Evolutionary conservation across 2,888 invertebrate genomes (phyloP), one percentile per base, ranked within the genome.

Genomic region (Noctua janthina): DNA sequence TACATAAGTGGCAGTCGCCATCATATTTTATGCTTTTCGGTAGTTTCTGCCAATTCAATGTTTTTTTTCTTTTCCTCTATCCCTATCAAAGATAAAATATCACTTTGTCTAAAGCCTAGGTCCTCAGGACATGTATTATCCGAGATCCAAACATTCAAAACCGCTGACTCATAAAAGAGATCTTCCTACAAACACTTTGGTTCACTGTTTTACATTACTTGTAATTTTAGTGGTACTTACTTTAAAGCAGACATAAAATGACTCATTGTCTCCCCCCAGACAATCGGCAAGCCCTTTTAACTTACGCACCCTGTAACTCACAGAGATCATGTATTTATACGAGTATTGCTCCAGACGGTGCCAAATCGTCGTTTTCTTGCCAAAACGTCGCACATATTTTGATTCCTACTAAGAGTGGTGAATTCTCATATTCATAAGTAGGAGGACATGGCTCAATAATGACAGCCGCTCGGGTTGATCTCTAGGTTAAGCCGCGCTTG

Each of bases 341-440:
- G 69, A 81, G 66, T 82, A 86, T 66, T n/a, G 68, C 85, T 51
- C 66, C 59, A 86, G 76, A 86, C 69, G 86, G 39, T 82, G 83
- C 86, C 83, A 84, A 84, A 84, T 84, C 76, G 83, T 59, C 69
- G 54, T 84, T 86, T 82, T 82, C 82, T 82, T 86, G 83, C 83
- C 83, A 84, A 84, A 83, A 76, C 39, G 59, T 74, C 62, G 62
- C 69, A 54, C 56, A 59, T 80, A 82, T 80, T 85, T 85, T 6
- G 43, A 11, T n/a, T 68, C n/a, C 29, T 15, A 17, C 17, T 70
- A 51, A 70, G 68, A 83, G 56, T 66, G 78, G 64, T 20, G 62
- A 49, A 83, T 78, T 83, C 70, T 23, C 15, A 64, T 76, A 76
- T 59, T 82, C 76, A 82, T 76, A 54, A 62, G 51, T 62, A 23